Evolutionary conservation across 1,140 invertebrate species (phyloP), one percentile per base, ranked within the genome.

Genomic region (Aphaenogaster rudis): DNA sequence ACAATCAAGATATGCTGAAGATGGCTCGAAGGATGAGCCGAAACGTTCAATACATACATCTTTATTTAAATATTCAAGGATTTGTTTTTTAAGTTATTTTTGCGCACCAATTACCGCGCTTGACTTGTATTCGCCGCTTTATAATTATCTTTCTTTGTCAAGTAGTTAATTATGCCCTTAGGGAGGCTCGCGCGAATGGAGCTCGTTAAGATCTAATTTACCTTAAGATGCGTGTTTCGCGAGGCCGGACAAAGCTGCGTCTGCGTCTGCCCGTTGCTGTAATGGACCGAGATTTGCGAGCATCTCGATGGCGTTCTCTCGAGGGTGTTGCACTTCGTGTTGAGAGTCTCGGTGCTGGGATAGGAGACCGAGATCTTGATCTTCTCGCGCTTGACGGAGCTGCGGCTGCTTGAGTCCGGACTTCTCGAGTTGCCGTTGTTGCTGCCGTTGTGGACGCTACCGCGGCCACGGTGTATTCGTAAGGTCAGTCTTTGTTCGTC

Each of bases 401-500:
- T 86, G n/a, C 92, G 93, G 9, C 94, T 88, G 54, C 91, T 91
- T 54, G 92, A 94, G 63, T 94, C 94, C 0, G 94, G 93, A 39
- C 93, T 95, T 17, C 92, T 92, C 39, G 93, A 93, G 57, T 92
- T 94, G 0, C 96, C 96, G 59, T 96, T 97, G 86, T 97, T 97
- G 17, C 96, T 94, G 91, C 95, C 92, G 88, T 96, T 91, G 95
- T 96, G 88, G 94, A 97, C 78, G 13, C 96, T 97, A 15, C 96
- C 96, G 13, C 97, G 96, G 4, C 98, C 98, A 8, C 98, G 96
- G 94, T 99, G 99, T 90, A 99, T 99, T 80, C 99, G 96, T 86
- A 99, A 95, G 0, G 99, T 99, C 48, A 99, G 96, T 59, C 98
- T 97, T 94, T 98, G 98, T 93, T 99, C 98, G 89, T 98, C 97